phyloP scores from a whole-genome alignment of 2,797 vertebrate species.

The Eospalax fontanierii region DNA sequence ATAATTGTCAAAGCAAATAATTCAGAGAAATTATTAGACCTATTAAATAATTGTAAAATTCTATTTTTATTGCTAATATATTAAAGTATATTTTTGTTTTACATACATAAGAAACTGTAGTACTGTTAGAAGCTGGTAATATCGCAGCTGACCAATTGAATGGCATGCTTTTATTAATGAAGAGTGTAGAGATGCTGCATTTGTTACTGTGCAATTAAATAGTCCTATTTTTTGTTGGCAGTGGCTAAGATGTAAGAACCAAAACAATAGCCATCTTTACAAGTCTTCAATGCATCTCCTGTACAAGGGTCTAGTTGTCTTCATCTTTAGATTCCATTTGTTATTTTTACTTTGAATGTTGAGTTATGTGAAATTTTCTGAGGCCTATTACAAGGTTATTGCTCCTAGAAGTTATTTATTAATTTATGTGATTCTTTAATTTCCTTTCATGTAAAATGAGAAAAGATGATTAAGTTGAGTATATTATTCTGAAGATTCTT shows the following conservation, averaged over 20 bases:
- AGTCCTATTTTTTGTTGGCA: slow-evolving; percentile 1
- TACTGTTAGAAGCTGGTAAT: background rate
- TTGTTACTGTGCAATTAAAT: slow-evolving; percentile 2
- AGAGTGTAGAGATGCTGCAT: background rate
- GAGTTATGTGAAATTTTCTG: slow-evolving; percentile 5
- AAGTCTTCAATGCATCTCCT: background rate
- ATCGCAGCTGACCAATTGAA: background rate
- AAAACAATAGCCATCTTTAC: background rate
- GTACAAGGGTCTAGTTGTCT: background rate
- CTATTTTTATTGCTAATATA: slow-evolving; percentile 7
- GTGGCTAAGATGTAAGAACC: slow-evolving; percentile 17
- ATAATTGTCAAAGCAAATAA: background rate
- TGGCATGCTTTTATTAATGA: slow-evolving; percentile 6
- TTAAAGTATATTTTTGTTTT: slow-evolving; percentile 49
- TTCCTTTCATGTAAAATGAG: slow-evolving; percentile 6
- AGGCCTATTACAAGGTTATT: background rate
- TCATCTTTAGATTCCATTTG: background rate
- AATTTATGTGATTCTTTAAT: slow-evolving; percentile 50
- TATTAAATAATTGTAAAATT: slow-evolving; percentile 24
- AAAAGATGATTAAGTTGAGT: background rate
- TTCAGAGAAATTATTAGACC: background rate
- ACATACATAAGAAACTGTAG: background rate
- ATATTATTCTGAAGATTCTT: slow-evolving; percentile 39
- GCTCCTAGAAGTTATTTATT: background rate
- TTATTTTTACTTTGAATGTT: slow-evolving; percentile 46